These are phyloP conservation scores for Stenotaenia linearis DNA, from an alignment of 2,888 invertebrate genomes.

Conservation along the genomic window DNA sequence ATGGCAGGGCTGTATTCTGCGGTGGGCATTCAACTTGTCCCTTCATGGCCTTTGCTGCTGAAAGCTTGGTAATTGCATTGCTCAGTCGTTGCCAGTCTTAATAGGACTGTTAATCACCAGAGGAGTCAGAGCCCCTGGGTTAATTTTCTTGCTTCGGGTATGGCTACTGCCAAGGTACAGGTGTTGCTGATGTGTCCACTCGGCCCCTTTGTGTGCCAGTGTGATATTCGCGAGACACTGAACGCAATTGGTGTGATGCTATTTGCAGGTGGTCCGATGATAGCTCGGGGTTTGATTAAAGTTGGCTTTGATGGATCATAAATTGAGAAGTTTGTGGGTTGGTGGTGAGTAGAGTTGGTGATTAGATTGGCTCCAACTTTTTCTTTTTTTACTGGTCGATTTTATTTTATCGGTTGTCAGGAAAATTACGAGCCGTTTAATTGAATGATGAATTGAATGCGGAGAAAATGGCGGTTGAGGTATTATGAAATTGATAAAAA, in stretches of 20 bases:
- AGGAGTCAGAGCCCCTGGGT: conserved; percentile 18
- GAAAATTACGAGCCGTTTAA: too few relatives aligned
- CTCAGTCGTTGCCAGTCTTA: conserved; percentile 23
- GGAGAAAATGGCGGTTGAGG: too few relatives aligned
- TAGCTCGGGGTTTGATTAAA: conserved; percentile 3
- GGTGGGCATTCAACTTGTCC: conserved; percentile 23
- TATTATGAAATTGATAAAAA: too few relatives aligned
- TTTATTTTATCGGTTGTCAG: too few relatives aligned
- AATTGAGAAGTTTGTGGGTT: background rate
- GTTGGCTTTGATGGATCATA: conserved; percentile 12
- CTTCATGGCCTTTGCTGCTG: conserved; percentile 26
- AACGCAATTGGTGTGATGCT: background rate
- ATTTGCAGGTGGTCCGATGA: conserved; percentile 18
- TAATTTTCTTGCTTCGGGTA: conserved; percentile 14
- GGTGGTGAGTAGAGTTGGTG: background rate
- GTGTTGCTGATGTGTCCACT: conserved; percentile 23
- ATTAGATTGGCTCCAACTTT: background rate
- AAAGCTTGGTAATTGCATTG: conserved; percentile 26
- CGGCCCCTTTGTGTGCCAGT: background rate
- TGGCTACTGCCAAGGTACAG: background rate
- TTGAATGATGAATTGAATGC: too few relatives aligned
- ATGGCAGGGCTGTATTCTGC: conserved; percentile 14
- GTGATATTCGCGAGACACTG: conserved; percentile 10
- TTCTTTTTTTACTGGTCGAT: background rate
- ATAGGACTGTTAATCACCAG: conserved; percentile 20